Evolutionary conservation across 2,888 invertebrate genomes (phyloP).

Genomic region (Melanostoma scalare): DNA sequence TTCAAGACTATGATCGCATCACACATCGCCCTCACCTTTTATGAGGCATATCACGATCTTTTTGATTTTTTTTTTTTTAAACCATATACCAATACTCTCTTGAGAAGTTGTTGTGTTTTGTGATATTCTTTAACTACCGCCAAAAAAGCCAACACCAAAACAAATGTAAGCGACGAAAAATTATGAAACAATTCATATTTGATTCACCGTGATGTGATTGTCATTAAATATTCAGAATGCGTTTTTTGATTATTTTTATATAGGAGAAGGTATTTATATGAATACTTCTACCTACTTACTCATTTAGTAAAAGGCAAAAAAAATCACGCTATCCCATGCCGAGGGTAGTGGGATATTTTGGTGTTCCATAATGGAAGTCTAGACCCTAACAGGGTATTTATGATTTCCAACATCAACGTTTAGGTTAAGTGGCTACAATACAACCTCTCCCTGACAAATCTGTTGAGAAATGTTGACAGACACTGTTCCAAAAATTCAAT

Average conservation of each 20-base stretch:
- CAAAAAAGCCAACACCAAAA: conserved; percentile 47
- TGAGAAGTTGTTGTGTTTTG: conserved; percentile 13
- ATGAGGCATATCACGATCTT: conserved; percentile 69
- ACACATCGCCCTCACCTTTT: conserved; percentile 68
- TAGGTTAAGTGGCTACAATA: too few species aligned
- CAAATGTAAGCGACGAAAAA: conserved; percentile 50
- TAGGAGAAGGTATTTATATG: conserved; percentile 8
- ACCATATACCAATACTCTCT: conserved; percentile 22
- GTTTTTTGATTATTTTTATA: conserved; percentile 54
- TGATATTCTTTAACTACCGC: conserved; percentile 18
- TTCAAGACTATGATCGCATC: conserved; percentile 72
- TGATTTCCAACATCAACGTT: too few species aligned
- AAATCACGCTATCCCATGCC: too few species aligned
- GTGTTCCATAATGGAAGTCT: too few species aligned
- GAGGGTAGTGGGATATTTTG: too few species aligned
- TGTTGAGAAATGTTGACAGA: too few species aligned
- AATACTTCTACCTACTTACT: too few species aligned
- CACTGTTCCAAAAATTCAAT: too few species aligned
- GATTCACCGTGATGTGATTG: conserved; percentile 53
- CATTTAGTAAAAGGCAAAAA: too few species aligned
- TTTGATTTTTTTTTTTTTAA: conserved; percentile 36
- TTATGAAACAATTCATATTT: conserved; percentile 73
- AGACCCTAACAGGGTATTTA: too few species aligned
- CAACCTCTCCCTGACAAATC: too few species aligned
- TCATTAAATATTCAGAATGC: conserved; percentile 66